Conservation (phyloP, 1,140 invertebrate genomes). For the Drosophila punjabiensis region DNA sequence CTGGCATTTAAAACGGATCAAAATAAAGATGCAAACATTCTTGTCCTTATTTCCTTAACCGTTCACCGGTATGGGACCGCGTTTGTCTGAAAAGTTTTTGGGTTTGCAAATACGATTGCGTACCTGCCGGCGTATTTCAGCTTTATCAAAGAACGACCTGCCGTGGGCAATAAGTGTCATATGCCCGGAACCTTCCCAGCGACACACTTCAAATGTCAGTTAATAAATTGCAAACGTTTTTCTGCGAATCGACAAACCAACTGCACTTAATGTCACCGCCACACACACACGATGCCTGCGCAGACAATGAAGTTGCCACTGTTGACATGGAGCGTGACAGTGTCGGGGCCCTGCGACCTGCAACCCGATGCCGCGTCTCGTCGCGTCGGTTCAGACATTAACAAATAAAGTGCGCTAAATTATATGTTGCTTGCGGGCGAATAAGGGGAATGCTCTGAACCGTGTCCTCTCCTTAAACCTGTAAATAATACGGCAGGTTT, state of each 20-base stretch:
- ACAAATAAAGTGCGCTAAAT: constrained; percentile 22
- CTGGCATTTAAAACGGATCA: background rate
- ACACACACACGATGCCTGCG: constrained; percentile 7
- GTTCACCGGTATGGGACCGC: background rate
- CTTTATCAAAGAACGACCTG: constrained; percentile 7
- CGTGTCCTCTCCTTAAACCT: constrained; percentile 2
- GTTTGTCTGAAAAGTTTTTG: constrained; percentile 12
- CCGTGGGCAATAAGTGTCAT: constrained; percentile 15
- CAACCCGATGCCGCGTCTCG: constrained; percentile 2
- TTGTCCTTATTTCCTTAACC: background rate
- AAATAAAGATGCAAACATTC: background rate
- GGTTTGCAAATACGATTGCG: background rate
- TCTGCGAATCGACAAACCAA: constrained; percentile 20
- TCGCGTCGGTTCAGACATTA: constrained; percentile 16
- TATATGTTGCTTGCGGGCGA: constrained; percentile 14
- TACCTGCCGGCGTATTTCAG: background rate
- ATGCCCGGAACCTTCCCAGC: background rate
- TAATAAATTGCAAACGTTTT: constrained; percentile 22
- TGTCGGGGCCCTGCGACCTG: constrained; percentile 1
- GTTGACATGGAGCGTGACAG: constrained; percentile 16
- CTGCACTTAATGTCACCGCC: constrained; percentile 20
- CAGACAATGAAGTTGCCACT: constrained; percentile 21
- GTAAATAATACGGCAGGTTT: constrained; percentile 15
- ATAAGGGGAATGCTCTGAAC: background rate
- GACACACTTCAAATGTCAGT: constrained; percentile 10